Base-by-base conservation (phyloP, 2,888 invertebrate species). In the Andrena bicolor region DNA sequence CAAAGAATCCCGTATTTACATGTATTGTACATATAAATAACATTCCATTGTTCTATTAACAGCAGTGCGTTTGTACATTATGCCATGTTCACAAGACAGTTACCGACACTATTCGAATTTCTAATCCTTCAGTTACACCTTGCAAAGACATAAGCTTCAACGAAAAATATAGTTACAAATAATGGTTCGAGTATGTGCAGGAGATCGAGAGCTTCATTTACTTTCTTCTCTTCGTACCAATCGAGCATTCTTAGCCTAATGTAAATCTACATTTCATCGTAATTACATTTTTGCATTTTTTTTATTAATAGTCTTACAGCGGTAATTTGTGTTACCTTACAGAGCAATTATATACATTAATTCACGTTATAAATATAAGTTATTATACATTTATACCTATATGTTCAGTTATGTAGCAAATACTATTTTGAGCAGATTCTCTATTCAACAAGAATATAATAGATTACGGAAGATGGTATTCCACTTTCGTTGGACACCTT, bases 291-390 rank as follows among this genome's bases (percentile, higher is more conserved):
- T 84, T 84, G 71, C 68, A 71, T 83, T 74, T 75, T 48, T 76
- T 76, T 75, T 69, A 83, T 85, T 84, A 80, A 83, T 80, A 84
- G 74, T 80, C 71, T 87, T 83, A 84, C 79, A 84, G 64, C 66
- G 76, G 82, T 76, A 65, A 64, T 77, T 83, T 30, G 63, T 86
- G 73, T 87, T 79, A 88, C 81, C 82, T 82, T 84, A 84, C 68
- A 76, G 74, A 78, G 66, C 72, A 86, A 80, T 89, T 91, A 91
- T 90, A 90, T 90, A 91, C 89, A 90, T 91, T 88, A 87, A 89
- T 90, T 84, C 84, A 72, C 85, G 82, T 88, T 88, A 90, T 92
- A 90, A 91, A 91, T 91, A 92, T 88, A 92, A 91, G 88, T 90
- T 91, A 91, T 90, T 90, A 88, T 87, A 90, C 88, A 89, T 84